These are phyloP conservation scores for Dolichopus griseipennis DNA, from an alignment of 2,888 invertebrate species.

Conservation along the genomic window DNA sequence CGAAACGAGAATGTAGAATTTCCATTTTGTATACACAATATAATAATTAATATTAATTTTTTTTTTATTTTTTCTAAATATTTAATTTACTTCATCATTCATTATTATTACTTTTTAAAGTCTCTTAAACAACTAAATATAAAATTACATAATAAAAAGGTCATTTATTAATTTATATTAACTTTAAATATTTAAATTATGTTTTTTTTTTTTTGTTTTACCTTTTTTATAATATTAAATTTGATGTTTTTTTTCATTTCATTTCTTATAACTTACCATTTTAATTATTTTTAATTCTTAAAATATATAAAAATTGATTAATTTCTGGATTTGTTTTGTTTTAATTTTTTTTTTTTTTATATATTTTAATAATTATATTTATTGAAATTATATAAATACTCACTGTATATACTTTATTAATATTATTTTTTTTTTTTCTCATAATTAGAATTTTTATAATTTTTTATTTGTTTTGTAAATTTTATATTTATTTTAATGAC, in stretches of 20 bases:
- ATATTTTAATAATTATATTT: no score
- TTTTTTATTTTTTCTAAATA: no score
- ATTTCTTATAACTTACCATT: background rate
- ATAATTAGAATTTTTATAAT: background rate
- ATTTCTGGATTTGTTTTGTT: background rate
- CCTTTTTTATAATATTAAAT: background rate
- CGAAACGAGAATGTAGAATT: no score
- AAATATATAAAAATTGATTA: slow-evolving; percentile 6
- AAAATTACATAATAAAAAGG: slow-evolving; percentile 3
- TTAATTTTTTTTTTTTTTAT: background rate
- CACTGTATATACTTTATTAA: no score
- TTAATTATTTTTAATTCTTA: background rate
- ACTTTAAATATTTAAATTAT: background rate
- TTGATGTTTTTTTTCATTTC: background rate
- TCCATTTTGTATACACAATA: no score
- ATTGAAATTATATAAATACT: no score
- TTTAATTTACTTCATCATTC: no score
- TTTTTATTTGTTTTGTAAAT: background rate
- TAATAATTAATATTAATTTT: no score
- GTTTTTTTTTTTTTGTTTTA: background rate
- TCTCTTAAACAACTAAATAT: background rate
- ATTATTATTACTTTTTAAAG: no score
- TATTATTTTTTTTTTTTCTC: background rate
- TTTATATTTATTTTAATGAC: background rate
- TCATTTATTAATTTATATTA: background rate